phyloP scores from a whole-genome alignment of 2,113 vertebrate species.

The Anguilla japonica region DNA sequence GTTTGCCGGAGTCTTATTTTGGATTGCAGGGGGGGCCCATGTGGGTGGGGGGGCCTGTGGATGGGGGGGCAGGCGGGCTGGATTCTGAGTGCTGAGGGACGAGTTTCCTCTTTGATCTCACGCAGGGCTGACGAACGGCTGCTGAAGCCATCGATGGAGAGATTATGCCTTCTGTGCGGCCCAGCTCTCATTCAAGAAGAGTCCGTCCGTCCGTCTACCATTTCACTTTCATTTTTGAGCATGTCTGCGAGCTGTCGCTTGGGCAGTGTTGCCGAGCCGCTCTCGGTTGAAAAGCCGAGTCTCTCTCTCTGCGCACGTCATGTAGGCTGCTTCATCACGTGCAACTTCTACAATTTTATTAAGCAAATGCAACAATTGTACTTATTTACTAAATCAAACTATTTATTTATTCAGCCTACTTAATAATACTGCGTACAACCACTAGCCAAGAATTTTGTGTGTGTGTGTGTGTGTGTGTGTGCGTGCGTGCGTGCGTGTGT shows the following conservation, averaged over 20 bases:
- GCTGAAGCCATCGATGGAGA: neutral
- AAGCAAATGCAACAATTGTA: too few species aligned
- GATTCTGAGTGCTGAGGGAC: neutral
- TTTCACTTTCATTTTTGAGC: neutral
- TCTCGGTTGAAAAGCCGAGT: neutral
- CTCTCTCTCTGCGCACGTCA: too few species aligned
- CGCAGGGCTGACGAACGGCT: neutral
- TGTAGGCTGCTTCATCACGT: too few species aligned
- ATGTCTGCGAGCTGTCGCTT: neutral
- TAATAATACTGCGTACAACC: too few species aligned
- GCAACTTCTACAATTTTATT: too few species aligned
- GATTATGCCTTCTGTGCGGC: neutral
- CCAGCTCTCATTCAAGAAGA: neutral
- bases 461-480: too few species aligned
- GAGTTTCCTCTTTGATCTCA: neutral
- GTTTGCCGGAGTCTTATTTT: neutral
- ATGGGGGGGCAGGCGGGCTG: neutral
- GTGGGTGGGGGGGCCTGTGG: too few species aligned
- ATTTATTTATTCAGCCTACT: too few species aligned
- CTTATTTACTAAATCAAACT: too few species aligned
- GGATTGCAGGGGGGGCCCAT: neutral
- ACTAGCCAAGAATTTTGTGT: too few species aligned
- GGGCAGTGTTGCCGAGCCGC: neutral
- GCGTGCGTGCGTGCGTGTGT: too few species aligned
- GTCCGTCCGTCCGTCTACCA: neutral